Base-by-base conservation (phyloP, 2,113 vertebrate species). In the Nesospiza acunhae region DNA sequence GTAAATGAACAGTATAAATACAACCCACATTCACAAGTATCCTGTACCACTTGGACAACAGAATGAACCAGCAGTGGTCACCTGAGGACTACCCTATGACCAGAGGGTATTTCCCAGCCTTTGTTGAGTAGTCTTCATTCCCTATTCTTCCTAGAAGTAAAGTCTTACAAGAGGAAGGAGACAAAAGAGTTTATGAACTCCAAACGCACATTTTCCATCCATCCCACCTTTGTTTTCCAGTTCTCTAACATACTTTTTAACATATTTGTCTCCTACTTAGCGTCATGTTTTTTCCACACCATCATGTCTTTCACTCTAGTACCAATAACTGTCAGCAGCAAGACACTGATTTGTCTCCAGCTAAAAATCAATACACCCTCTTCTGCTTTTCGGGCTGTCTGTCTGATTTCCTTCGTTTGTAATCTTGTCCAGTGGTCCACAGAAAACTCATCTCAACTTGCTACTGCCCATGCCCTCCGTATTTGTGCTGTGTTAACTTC, bases 1-100 rank as follows among this genome's bases (percentile, higher is more conserved):
- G 0, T 47, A 52, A 47, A 55, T 39, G 26, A n/a, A 24, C 2
- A 2, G 15, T 41, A 6, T 33, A 39, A 87, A 67, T 52, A 60
- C 13, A 87, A 21, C 6, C 4, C 1, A 2, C 3, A 24, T 10
- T 56, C 11, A 27, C 10, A 84, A 37, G 10, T n/a, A 27, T 33
- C n/a, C 15, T 74, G 6, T 49, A 12, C 15, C 70, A 37, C 46
- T 41, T 79, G 22, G 16, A 26, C 30, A 60, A 39, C 1, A 4
- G 21, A 74, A 75, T 0, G 1, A 53, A 30, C 27, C 13, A n/a
- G 33, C 18, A 64, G 10, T 0, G 0, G 5, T 82, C 12, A 59
- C 1, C 17, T 10, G 11, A 84, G 13, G 5, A 50, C 23, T 13
- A 31, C 12, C 8, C 14, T 8, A 28, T 53, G 27, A 2, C 7